A percentile compares a stretch with the other conserved stretches of the same genome.
phyloP scores from a whole-genome alignment of 2,888 invertebrate genomes.

The Scaptomyza flava region DNA sequence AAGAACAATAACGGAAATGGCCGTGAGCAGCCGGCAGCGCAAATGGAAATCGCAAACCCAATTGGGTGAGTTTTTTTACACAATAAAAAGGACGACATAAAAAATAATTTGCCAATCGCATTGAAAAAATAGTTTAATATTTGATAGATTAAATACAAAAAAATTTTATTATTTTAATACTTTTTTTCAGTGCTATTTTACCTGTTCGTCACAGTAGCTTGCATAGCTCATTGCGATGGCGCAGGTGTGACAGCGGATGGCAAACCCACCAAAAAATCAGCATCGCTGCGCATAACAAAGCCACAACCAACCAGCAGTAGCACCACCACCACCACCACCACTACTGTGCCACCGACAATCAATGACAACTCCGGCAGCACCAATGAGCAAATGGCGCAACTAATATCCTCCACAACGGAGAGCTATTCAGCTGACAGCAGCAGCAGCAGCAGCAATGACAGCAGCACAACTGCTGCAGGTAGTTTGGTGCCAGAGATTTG shows the following conservation, averaged over 20 bases:
- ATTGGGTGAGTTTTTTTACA: slow-evolving; percentile 49
- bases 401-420: slow-evolving; percentile 71
- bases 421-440: slow-evolving; percentile 16
- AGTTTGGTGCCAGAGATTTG: slow-evolving; percentile 79
- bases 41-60: slow-evolving; percentile 30
- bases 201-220: slow-evolving; percentile 37
- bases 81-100: not conserved
- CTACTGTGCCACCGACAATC: slow-evolving; percentile 32
- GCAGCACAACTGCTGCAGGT: slow-evolving; percentile 57
- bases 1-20: slow-evolving; percentile 2
- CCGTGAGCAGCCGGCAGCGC: slow-evolving; percentile 30
- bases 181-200: slow-evolving; percentile 33
- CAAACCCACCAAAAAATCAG: slow-evolving; percentile 49
- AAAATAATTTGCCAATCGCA: too few relatives aligned
- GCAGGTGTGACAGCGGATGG: slow-evolving; percentile 14
- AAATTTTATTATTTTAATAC: not conserved
- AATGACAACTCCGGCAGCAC: slow-evolving; percentile 23
- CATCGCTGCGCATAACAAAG: slow-evolving; percentile 67
- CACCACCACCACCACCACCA: slow-evolving; percentile 20
- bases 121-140: too few relatives aligned
- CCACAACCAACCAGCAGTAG: slow-evolving; percentile 57
- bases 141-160: too few relatives aligned
- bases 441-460: slow-evolving; percentile 33
- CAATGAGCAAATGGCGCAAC: slow-evolving; percentile 46
- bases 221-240: slow-evolving; percentile 27